A percentile compares a stretch with the other conserved stretches of the same genome.
Evolutionary conservation across 2,113 vertebrate species (phyloP).

Genomic region (Pavo muticus): DNA sequence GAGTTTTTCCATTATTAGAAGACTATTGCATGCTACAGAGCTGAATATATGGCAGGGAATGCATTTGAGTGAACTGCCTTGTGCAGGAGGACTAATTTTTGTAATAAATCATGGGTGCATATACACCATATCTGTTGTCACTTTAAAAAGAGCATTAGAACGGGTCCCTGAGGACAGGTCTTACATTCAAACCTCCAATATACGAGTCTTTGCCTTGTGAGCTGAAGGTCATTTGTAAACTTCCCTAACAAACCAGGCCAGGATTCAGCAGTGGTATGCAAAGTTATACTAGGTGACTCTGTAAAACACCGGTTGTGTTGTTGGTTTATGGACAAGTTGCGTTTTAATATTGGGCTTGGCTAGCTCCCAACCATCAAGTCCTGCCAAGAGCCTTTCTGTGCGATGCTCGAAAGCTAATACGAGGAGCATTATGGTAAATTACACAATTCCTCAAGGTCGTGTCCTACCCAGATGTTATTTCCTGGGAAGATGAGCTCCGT

Average conservation of each 20-base stretch:
- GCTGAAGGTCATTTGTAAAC: not conserved
- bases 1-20: slow-evolving; percentile 8
- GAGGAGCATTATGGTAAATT: not conserved
- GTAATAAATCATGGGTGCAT: not conserved
- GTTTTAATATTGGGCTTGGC: not conserved
- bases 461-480: not conserved
- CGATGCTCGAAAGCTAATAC: not conserved
- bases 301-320: not conserved
- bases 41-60: not conserved
- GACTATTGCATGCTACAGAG: not conserved
- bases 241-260: not conserved
- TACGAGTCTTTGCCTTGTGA: not conserved
- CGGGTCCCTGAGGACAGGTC: not conserved
- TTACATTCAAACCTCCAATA: not conserved
- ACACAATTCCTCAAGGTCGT: fast-evolving
- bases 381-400: not conserved
- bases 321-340: not conserved
- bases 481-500: fast-evolving
- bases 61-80: not conserved
- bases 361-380: not conserved
- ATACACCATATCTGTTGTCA: not conserved
- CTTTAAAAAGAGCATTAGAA: not conserved
- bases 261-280: fast-evolving
- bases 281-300: not conserved
- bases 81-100: not conserved